Percentiles rank a stretch among this genome's conserved stretches.
phyloP scores from a whole-genome alignment of 2,888 invertebrate species.

The Seladonia tumulorum region DNA sequence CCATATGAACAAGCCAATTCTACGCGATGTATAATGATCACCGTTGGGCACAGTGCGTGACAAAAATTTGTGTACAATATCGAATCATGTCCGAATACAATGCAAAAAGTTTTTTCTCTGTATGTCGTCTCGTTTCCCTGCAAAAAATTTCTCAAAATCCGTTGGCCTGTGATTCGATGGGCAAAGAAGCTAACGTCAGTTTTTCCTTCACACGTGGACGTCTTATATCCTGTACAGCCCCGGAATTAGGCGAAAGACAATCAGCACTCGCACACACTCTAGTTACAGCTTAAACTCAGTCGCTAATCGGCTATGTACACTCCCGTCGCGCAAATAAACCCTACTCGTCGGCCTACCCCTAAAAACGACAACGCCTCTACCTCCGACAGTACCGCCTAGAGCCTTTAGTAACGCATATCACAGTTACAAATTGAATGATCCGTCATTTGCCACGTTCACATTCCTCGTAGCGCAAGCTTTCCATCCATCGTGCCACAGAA shows the following conservation, averaged over 20 bases:
- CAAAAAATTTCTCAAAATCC: background rate
- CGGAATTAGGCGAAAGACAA: conserved; percentile 29
- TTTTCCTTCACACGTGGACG: background rate
- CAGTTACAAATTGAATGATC: conserved; percentile 78
- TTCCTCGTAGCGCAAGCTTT: conserved; percentile 33
- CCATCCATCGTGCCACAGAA: conserved; percentile 13
- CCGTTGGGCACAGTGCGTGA: background rate
- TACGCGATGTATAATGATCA: background rate
- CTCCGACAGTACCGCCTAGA: conserved; percentile 63
- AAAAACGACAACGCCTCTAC: conserved; percentile 34
- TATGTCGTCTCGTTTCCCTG: background rate
- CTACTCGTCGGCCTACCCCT: conserved; percentile 29
- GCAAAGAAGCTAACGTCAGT: background rate
- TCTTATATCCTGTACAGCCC: background rate
- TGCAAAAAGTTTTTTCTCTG: background rate
- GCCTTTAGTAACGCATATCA: conserved; percentile 83
- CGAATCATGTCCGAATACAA: background rate
- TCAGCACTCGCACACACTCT: conserved; percentile 24
- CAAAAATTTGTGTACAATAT: background rate
- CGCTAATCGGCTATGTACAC: conserved; percentile 60
- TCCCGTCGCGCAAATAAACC: conserved; percentile 20
- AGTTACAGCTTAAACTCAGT: conserved; percentile 51
- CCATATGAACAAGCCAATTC: background rate
- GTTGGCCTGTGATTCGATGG: background rate
- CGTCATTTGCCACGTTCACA: conserved; percentile 1